Base-by-base conservation (phyloP, 2,888 invertebrate genomes). In the Volucella inflata region DNA sequence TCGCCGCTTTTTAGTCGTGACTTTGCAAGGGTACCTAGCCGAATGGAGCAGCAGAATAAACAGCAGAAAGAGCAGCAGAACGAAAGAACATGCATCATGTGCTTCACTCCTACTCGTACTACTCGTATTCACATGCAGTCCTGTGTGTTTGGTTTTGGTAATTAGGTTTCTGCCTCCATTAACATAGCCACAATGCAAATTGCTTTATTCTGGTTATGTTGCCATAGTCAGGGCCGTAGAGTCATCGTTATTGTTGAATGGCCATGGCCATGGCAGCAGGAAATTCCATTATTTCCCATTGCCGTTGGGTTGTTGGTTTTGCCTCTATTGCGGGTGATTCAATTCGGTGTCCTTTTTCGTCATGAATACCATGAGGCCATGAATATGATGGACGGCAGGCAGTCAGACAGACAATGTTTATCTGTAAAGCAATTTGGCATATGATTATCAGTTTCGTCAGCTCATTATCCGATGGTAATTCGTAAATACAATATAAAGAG, bases 121-220 rank as follows among this genome's bases (percentile, higher is more conserved):
- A 30, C 30, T 6, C 30, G 30, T 30, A 30, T 30, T 30, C 30
- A 30, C 30, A 30, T 30, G 30, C 30, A 3, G 30, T 60, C 60
- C 8, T 51, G 46, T 53, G 55, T 71, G 51, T 62, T 80, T 65
- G 65, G 84, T 72, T 84, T 85, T 72, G 71, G 62, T 85, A 80
- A 85, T 85, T 85, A 85, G 84, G 81, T 85, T 85, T 84, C 53
- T 79, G 84, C 80, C 68, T 81, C 76, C 71, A 71, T 81, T 76
- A 85, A 81, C 80, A 80, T 85, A 50, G 67, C 71, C 84, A 71
- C 80, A 76, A 85, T 76, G 80, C 84, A 85, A 85, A 85, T 85
- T 85, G 84, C 84, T 80, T 71, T 75, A 85, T 85, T 85, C 81
- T 57, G 67, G 55, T 42, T 30, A 30, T 30, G 30, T 30, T 30